phyloP scores from a whole-genome alignment of 2,888 invertebrate species.

The Hirtodrosophila alboralis region DNA sequence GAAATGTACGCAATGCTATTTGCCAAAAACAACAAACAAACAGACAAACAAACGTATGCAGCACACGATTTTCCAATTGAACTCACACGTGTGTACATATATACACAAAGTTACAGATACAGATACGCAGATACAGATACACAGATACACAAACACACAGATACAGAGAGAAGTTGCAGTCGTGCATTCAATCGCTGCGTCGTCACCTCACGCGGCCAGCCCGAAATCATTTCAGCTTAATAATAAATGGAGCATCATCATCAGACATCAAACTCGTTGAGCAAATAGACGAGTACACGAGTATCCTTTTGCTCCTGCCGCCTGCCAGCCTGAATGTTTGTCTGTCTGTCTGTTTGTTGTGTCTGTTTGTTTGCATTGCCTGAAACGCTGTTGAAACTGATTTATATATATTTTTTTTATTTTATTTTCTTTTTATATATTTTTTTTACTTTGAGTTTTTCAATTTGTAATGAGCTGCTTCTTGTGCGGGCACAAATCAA shows the following conservation, averaged over 20 bases:
- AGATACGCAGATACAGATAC: constrained; percentile 23
- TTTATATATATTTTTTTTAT: constrained; percentile 34
- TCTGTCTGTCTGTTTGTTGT: constrained; percentile 16
- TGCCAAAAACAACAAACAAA: constrained; percentile 63
- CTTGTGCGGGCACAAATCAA: constrained; percentile 72
- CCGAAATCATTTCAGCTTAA: constrained; percentile 81
- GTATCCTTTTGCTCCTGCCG: constrained; percentile 52
- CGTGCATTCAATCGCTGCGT: constrained; percentile 83
- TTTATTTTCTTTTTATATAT: constrained; percentile 13
- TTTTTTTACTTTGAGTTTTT: constrained; percentile 27
- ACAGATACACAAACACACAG: constrained; percentile 11
- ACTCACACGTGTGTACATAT: constrained; percentile 77
- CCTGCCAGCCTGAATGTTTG: not conserved
- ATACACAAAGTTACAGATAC: constrained; percentile 50
- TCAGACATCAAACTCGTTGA: constrained; percentile 74
- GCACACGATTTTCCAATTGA: constrained; percentile 84
- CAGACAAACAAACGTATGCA: no score
- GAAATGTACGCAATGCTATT: constrained; percentile 58
- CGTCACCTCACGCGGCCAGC: constrained; percentile 76
- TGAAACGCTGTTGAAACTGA: constrained; percentile 51
- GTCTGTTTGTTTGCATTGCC: constrained; percentile 50
- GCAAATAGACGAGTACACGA: constrained; percentile 56
- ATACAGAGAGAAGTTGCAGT: constrained; percentile 62
- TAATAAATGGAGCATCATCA: constrained; percentile 82
- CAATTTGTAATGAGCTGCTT: constrained; percentile 56